Base-by-base conservation (phyloP, 2,888 invertebrate species). In the Thera obeliscata region DNA sequence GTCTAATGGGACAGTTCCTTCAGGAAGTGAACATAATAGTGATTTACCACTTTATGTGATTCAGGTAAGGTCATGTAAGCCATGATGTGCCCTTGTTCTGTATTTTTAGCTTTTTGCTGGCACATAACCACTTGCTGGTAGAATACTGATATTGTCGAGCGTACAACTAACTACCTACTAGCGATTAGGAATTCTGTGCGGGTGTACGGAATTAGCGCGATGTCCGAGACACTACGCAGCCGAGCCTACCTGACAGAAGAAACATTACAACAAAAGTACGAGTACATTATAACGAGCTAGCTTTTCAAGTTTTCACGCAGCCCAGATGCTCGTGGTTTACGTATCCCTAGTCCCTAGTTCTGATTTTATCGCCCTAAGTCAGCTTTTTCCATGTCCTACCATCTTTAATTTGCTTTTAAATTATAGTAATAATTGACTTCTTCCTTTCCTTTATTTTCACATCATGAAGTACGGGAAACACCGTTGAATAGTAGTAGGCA, bases 91-190 rank as follows among this genome's bases (percentile, higher is more conserved):
- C 90, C 88, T 90, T 88, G 91, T 81, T 76, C 78, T 77, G 81
- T 91, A 92, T 92, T 91, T 93, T 92, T 91, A 92, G 91, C 90
- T 89, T 86, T 90, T 89, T 88, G 85, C 84, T 86, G 84, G 82
- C 82, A 80, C 78, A 79, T 78, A 80, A 75, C 76, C 68, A 75
- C 67, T 76, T 61, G 65, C 75, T 83, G 87, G 81, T 74, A 77
- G 92, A 88, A 92, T 92, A 91, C 91, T 89, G 91, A 92, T 92
- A 61, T 55, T 46, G 54, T 22, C 9, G 74, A 70, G 74, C 52
- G 52, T 48, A 12, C 4, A 43, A 9, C 33, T 48, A 43, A 9
- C 33, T 48, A 58, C 48, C 58, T 46, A 6, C 6, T 35, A 9
- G 3, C 46, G 81, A 91, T 92, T 92, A 92, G 79, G 81, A 74